These are phyloP conservation scores for Diaphora mendica DNA, from an alignment of 2,888 invertebrate species.

Conservation along the genomic window DNA sequence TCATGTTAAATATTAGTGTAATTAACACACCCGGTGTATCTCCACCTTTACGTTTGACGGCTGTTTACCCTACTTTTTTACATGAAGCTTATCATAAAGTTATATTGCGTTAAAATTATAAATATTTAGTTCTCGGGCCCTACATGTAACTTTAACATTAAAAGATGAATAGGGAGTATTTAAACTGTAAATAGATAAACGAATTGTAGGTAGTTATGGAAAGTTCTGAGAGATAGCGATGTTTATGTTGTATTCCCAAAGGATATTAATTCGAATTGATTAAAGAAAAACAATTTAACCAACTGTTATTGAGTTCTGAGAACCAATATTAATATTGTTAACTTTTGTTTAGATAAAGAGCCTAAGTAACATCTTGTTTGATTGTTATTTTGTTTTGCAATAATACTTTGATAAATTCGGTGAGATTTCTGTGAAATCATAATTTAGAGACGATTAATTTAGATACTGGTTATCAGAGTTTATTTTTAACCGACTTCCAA, in stretches of 20 bases:
- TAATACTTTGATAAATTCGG: not conserved
- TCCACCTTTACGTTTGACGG: conserved; percentile 18
- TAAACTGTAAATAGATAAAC: conserved; percentile 51
- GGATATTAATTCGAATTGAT: conserved; percentile 26
- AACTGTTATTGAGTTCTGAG: conserved; percentile 8
- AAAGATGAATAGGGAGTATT: conserved; percentile 48
- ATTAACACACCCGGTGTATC: conserved; percentile 24
- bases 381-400: conserved; percentile 1
- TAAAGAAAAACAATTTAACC: conserved; percentile 12
- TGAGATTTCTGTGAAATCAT: no score
- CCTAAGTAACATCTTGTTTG: not conserved
- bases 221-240: conserved; percentile 44
- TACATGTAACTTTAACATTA: conserved; percentile 42
- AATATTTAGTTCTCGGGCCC: conserved; percentile 41
- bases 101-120: conserved; percentile 37
- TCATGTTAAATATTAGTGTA: conserved; percentile 18
- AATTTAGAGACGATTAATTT: not conserved
- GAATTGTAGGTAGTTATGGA: conserved; percentile 51
- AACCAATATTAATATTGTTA: not conserved
- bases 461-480: not conserved
- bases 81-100: conserved; percentile 46
- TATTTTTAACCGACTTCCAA: no score
- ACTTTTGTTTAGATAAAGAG: conserved; percentile 2
- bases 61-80: conserved; percentile 26
- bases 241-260: conserved; percentile 27